A percentile compares a stretch with the other conserved stretches of the same genome.
phyloP scores from a whole-genome alignment of 2,888 invertebrate species.

The Pterostichus niger region DNA sequence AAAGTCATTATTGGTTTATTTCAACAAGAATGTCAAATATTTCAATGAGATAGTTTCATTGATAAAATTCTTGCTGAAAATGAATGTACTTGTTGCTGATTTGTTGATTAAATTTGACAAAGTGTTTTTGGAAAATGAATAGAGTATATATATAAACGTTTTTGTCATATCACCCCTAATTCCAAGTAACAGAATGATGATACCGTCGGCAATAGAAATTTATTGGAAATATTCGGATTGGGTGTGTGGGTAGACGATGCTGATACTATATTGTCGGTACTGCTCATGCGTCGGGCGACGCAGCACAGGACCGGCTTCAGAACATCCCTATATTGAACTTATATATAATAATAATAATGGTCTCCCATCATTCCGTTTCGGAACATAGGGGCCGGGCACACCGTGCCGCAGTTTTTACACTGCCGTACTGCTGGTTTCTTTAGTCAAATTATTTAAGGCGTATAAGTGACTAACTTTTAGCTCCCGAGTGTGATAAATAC shows the following conservation, averaged over 20 bases:
- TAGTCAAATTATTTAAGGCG: too few species aligned
- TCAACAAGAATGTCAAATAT: background rate
- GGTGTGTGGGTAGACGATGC: background rate
- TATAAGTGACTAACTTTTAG: too few species aligned
- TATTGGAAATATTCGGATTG: slow-evolving; percentile 25
- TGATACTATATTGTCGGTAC: background rate
- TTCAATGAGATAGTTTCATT: background rate
- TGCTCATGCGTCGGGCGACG: background rate
- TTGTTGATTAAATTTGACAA: background rate
- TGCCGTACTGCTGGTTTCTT: too few species aligned
- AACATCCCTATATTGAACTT: too few species aligned
- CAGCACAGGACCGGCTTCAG: too few species aligned
- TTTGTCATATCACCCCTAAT: background rate
- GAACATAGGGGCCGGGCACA: too few species aligned
- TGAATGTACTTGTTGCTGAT: slow-evolving; percentile 4
- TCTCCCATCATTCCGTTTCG: too few species aligned
- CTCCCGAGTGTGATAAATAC: too few species aligned
- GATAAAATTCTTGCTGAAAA: background rate
- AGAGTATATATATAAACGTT: background rate
- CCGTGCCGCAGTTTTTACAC: too few species aligned
- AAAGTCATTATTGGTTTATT: background rate
- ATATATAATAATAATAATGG: too few species aligned
- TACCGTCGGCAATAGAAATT: slow-evolving; percentile 12
- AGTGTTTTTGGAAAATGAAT: background rate
- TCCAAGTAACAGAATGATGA: slow-evolving; percentile 3